These are phyloP conservation scores for Xiphorhynchus erythropygius DNA, from an alignment of 2,797 vertebrate species.

Conservation along the genomic window DNA sequence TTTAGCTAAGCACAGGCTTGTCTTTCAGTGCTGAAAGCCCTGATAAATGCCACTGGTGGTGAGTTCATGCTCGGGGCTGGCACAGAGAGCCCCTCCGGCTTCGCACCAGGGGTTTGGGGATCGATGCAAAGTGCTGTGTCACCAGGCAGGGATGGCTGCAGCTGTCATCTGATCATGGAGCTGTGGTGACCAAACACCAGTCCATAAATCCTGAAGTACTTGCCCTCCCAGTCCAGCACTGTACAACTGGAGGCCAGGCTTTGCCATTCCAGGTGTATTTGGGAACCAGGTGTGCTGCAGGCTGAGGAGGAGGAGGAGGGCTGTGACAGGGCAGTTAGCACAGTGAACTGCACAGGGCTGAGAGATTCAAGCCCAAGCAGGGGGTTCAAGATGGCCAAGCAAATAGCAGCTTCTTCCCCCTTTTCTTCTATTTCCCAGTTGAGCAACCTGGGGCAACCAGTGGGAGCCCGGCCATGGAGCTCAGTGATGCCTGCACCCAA, in stretches of 20 bases:
- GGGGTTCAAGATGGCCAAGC: background rate
- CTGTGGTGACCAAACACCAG: conserved; percentile 56
- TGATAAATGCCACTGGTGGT: conserved; percentile 28
- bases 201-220: conserved; percentile 72
- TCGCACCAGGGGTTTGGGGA: conserved; percentile 24
- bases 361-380: background rate
- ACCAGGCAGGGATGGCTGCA: conserved; percentile 57
- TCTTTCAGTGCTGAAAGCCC: conserved; percentile 59
- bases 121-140: conserved; percentile 68
- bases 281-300: background rate
- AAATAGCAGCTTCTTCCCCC: rapidly evolving
- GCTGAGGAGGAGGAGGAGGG: background rate
- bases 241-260: conserved; percentile 12
- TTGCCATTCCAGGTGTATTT: conserved; percentile 20
- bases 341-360: background rate
- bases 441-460: background rate
- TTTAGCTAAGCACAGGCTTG: background rate
- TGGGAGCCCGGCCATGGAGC: background rate
- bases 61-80: conserved; percentile 16
- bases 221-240: conserved; percentile 50
- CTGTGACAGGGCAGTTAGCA: background rate
- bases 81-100: conserved; percentile 16
- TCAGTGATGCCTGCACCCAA: background rate
- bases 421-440: background rate
- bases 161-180: conserved; percentile 52